Evolutionary conservation across 2,797 vertebrate genomes (phyloP).

Genomic region (Melanogrammus aeglefinus): DNA sequence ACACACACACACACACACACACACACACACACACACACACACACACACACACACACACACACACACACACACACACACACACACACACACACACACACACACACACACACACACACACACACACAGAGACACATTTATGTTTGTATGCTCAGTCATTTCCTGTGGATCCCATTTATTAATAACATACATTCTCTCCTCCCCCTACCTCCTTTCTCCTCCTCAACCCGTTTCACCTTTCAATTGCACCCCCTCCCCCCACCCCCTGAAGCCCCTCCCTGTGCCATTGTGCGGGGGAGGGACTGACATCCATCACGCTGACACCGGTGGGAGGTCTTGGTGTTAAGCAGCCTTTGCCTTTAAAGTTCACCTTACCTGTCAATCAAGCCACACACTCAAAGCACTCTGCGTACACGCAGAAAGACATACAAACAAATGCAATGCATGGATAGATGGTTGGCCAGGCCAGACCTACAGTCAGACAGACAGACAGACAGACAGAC

Average conservation of each 20-base stretch:
- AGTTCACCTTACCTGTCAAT: slow-evolving; percentile 54
- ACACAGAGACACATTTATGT: background rate
- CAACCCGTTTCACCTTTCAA: background rate
- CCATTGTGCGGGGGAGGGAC: slow-evolving; percentile 30
- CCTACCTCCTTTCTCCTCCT: background rate
- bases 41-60: no score
- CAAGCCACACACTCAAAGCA: slow-evolving; percentile 7
- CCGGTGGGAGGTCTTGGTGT: slow-evolving; percentile 24
- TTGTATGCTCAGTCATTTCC: background rate
- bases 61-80: background rate
- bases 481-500: no score
- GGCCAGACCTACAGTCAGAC: no score
- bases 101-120: slow-evolving; percentile 8
- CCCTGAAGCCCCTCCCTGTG: background rate
- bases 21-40: background rate
- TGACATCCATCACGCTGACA: slow-evolving; percentile 59
- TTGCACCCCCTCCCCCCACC: slow-evolving; percentile 11
- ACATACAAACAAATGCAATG: background rate
- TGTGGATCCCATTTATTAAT: slow-evolving; percentile 11
- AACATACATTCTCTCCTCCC: slow-evolving; percentile 1
- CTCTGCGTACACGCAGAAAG: background rate
- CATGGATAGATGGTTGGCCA: no score
- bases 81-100: slow-evolving; percentile 9
- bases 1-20: background rate
- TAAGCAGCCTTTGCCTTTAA: slow-evolving; percentile 38